A percentile compares a stretch with the other conserved stretches of the same genome.
Conservation (phyloP, 2,797 vertebrate genomes). For the Silurus lanzhouensis region DNA sequence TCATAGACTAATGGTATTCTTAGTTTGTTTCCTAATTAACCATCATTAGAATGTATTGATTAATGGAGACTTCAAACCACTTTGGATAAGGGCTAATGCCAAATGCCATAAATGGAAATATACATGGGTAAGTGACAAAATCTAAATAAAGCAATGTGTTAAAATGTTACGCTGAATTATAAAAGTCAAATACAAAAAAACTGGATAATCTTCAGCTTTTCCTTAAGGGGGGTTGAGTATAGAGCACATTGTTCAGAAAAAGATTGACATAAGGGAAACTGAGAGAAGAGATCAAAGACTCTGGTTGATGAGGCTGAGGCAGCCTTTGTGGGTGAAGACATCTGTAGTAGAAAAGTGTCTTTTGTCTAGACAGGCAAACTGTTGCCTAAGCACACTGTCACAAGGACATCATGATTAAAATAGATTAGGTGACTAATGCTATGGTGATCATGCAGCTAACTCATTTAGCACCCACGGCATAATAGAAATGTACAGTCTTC, state of each 20-base stretch:
- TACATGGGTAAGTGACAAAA: background rate
- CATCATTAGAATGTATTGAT: too few species aligned
- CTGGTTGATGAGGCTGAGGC: slow-evolving; percentile 53
- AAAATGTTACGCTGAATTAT: slow-evolving; percentile 50
- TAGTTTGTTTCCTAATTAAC: too few species aligned
- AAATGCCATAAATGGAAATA: too few species aligned
- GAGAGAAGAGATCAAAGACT: slow-evolving; percentile 59
- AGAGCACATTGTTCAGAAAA: slow-evolving; percentile 51
- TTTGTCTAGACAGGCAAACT: slow-evolving; percentile 58
- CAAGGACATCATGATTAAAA: slow-evolving; percentile 57
- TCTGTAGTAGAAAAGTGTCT: slow-evolving; percentile 54
- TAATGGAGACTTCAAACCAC: too few species aligned
- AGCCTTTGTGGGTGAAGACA: slow-evolving; percentile 56
- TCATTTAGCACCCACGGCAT: slow-evolving; percentile 6
- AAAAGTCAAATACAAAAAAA: slow-evolving; percentile 54
- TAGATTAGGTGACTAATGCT: slow-evolving; percentile 28
- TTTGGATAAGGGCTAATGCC: too few species aligned
- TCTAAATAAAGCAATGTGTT: slow-evolving; percentile 18
- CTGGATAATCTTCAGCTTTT: slow-evolving; percentile 51
- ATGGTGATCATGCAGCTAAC: slow-evolving; percentile 18
- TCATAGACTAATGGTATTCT: too few species aligned
- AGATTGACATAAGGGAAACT: slow-evolving; percentile 58
- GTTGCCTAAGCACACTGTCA: slow-evolving; percentile 50
- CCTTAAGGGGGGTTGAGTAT: slow-evolving; percentile 12
- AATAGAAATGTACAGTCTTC: slow-evolving; percentile 1